These are phyloP conservation scores for Cranoglanis bouderius DNA, from an alignment of 2,113 vertebrate species.

Conservation along the genomic window DNA sequence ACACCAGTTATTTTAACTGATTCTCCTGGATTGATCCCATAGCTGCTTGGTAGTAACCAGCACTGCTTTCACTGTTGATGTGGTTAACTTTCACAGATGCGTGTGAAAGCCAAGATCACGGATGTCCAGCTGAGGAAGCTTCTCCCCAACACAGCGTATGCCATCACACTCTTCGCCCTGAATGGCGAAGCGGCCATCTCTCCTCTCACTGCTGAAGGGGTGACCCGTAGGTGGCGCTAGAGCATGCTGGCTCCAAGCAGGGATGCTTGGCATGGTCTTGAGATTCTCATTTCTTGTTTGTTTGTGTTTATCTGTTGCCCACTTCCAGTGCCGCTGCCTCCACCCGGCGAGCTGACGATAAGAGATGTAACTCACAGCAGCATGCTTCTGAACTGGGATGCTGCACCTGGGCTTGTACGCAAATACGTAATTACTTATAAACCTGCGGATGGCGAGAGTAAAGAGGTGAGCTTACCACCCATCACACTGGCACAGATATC, in stretches of 20 bases:
- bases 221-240: constrained; percentile 81
- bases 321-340: constrained; percentile 82
- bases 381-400: constrained; percentile 87
- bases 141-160: constrained; percentile 86
- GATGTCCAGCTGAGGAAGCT: constrained; percentile 85
- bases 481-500: neutral
- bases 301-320: constrained; percentile 10
- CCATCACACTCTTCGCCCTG: constrained; percentile 79
- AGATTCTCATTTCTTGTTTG: constrained; percentile 41
- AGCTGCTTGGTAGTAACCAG: constrained; percentile 10
- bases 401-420: constrained; percentile 82
- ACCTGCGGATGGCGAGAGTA: constrained; percentile 78
- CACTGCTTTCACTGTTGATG: constrained; percentile 52
- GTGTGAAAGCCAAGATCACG: constrained; percentile 77
- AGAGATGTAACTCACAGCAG: constrained; percentile 90
- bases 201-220: constrained; percentile 84
- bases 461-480: constrained; percentile 78
- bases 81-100: constrained; percentile 74
- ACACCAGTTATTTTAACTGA: neutral
- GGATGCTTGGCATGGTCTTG: constrained; percentile 21
- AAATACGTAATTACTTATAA: constrained; percentile 90
- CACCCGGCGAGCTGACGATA: constrained; percentile 78
- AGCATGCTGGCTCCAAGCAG: constrained; percentile 45
- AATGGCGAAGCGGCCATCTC: constrained; percentile 82
- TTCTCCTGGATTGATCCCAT: constrained; percentile 7